These are phyloP conservation scores for Solea senegalensis DNA, from an alignment of 2,113 vertebrate genomes.

Conservation along the genomic window DNA sequence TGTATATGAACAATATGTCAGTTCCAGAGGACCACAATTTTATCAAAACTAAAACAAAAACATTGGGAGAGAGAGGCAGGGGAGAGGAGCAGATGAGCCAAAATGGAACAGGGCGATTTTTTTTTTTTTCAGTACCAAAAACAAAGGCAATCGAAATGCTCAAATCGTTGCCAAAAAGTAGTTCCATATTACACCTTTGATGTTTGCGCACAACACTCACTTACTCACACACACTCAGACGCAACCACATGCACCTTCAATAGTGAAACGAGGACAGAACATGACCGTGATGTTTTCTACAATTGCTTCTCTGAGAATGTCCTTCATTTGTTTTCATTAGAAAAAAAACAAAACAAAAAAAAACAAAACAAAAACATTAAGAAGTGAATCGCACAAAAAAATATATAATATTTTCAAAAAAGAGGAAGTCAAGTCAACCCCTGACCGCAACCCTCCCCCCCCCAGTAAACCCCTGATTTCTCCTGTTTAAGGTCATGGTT, in stretches of 20 bases:
- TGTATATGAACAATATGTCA: constrained; percentile 54
- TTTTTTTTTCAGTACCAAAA: constrained; percentile 75
- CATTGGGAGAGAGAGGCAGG: constrained; percentile 37
- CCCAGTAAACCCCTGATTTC: constrained; percentile 54
- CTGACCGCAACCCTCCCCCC: constrained; percentile 41
- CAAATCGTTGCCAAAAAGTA: constrained; percentile 68
- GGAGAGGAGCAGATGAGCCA: constrained; percentile 55
- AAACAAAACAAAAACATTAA: constrained; percentile 57
- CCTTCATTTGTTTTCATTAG: constrained; percentile 77
- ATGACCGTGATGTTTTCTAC: constrained; percentile 70
- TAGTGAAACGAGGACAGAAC: constrained; percentile 69
- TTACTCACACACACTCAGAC: constrained; percentile 60
- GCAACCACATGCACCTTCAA: constrained; percentile 72
- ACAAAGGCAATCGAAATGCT: constrained; percentile 70
- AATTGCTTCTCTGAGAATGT: constrained; percentile 77
- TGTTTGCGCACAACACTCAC: constrained; percentile 67
- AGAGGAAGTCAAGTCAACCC: constrained; percentile 60
- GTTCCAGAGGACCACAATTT: constrained; percentile 56
- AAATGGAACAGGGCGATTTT: constrained; percentile 64
- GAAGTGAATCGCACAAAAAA: constrained; percentile 71
- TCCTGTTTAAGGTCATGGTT: constrained; percentile 32
- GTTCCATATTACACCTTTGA: constrained; percentile 74
- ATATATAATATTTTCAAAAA: constrained; percentile 76
- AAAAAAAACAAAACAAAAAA: constrained; percentile 49
- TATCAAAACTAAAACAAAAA: constrained; percentile 44